Percentiles rank a stretch among this genome's conserved stretches.
Evolutionary conservation across 2,888 invertebrate genomes (phyloP).

Genomic region (Schizaphis graminum): DNA sequence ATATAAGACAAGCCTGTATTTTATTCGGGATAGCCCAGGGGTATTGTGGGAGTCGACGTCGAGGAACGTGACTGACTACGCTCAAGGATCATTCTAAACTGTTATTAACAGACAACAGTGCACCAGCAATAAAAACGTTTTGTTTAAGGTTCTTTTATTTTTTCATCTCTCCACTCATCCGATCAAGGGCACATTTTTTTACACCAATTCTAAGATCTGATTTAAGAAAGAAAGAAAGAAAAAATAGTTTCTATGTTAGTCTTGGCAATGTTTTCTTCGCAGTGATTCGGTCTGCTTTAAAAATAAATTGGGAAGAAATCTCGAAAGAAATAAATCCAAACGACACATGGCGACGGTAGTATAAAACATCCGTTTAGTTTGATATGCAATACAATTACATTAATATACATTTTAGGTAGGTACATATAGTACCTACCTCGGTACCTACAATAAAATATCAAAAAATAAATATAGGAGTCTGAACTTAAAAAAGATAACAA

Average conservation of each 20-base stretch:
- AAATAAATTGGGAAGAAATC: slow-evolving; percentile 58
- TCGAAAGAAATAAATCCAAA: slow-evolving; percentile 44
- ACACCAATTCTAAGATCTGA: slow-evolving; percentile 20
- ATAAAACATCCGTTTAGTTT: slow-evolving; percentile 39
- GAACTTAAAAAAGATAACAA: not conserved
- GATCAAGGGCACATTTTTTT: slow-evolving; percentile 49
- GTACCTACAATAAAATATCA: not conserved
- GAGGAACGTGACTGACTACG: slow-evolving; percentile 32
- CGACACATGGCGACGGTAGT: slow-evolving; percentile 13
- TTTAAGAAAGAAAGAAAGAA: slow-evolving; percentile 12
- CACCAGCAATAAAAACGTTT: slow-evolving; percentile 17
- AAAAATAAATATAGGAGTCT: not conserved
- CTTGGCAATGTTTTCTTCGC: slow-evolving; percentile 43
- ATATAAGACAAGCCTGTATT: slow-evolving; percentile 28
- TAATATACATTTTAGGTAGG: not conserved
- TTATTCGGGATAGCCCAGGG: slow-evolving; percentile 14
- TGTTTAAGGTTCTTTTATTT: slow-evolving; percentile 33
- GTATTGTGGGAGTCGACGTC: not conserved
- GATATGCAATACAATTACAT: slow-evolving; percentile 17
- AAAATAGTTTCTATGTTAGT: slow-evolving; percentile 38
- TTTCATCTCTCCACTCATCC: not conserved
- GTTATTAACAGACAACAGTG: slow-evolving; percentile 29
- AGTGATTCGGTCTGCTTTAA: slow-evolving; percentile 32
- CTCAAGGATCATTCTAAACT: slow-evolving; percentile 29
- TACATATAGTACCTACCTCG: not conserved